Evolutionary conservation across 2,888 invertebrate genomes (phyloP), one percentile per base, ranked within the genome.

Genomic region (Suillia variegata): DNA sequence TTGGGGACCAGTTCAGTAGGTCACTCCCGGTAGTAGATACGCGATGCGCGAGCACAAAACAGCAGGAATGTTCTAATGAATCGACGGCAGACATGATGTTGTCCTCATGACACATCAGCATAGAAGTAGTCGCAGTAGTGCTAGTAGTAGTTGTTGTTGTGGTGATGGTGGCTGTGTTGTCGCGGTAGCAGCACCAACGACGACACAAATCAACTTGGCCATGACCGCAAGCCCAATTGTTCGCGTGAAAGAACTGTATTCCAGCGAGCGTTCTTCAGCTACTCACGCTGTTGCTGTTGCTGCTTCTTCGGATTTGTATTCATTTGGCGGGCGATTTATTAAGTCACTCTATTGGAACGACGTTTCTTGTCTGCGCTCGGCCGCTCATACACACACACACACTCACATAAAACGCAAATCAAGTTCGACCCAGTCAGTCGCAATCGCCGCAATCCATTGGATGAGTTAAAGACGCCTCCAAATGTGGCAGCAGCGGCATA

Each of bases 1-100:
- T 52, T 55, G 56, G 62, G 61, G 67, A 68, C 65, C 69, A 69
- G 67, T 67, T 69, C 67, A 69, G 69, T 69, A 63, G 69, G 69
- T 69, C 69, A 69, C 33, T 34, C 17, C 42, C 31, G 50, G 34
- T 49, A 50, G 33, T 21, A 38, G 20, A n/a, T n/a, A n/a, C n/a
- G n/a, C n/a, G n/a, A n/a, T n/a, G n/a, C n/a, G n/a, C n/a, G n/a
- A n/a, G n/a, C n/a, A 38, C 50, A 33, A 26, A 53, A 53, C 60
- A 24, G 34, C 21, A 51, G 47, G 52, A 45, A 59, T 55, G 48
- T 55, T 34, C 34, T 54, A 54, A 54, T 45, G 53, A 56, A 53
- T 34, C 20, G 20, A 38, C 38, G 38, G 12, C 38, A n/a, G 38
- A n/a, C 13, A 38, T 10, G n/a, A 38, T 12, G 31, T 13, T 13